Evolutionary conservation across 2,888 invertebrate species (phyloP).

Genomic region (Mesorhabditis belari): DNA sequence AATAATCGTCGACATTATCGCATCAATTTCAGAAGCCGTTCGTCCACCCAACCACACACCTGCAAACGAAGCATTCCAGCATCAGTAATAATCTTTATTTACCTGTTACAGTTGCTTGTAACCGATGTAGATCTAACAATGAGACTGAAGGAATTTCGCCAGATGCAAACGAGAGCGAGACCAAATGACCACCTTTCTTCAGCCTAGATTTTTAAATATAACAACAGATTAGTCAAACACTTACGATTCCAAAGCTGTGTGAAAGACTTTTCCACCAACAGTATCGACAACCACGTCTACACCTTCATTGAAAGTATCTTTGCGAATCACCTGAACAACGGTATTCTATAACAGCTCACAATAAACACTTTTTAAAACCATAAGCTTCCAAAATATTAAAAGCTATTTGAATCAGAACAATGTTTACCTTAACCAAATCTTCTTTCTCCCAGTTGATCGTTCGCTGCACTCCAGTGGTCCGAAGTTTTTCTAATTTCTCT

Average conservation of each 20-base stretch:
- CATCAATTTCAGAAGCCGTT: conserved; percentile 10
- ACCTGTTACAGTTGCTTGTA: conserved; percentile 19
- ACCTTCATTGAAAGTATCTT: conserved; percentile 62
- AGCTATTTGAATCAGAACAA: too few relatives aligned
- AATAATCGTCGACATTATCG: conserved; percentile 60
- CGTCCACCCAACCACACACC: conserved; percentile 29
- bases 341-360: neutral
- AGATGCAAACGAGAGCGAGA: conserved; percentile 60
- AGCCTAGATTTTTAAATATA: conserved; percentile 60
- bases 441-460: conserved; percentile 59
- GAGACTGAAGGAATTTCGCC: conserved; percentile 58
- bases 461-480: conserved; percentile 65
- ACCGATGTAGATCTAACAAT: conserved; percentile 45
- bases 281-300: conserved; percentile 66
- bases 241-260: conserved; percentile 63
- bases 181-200: conserved; percentile 60
- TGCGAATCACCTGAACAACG: conserved; percentile 56
- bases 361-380: too few relatives aligned
- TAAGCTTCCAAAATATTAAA: too few relatives aligned
- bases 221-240: conserved; percentile 9
- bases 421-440: neutral
- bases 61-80: neutral
- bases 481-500: conserved; percentile 61
- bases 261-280: conserved; percentile 63
- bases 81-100: neutral